phyloP scores from a whole-genome alignment of 2,888 invertebrate species.

The Folsomia manolachei region DNA sequence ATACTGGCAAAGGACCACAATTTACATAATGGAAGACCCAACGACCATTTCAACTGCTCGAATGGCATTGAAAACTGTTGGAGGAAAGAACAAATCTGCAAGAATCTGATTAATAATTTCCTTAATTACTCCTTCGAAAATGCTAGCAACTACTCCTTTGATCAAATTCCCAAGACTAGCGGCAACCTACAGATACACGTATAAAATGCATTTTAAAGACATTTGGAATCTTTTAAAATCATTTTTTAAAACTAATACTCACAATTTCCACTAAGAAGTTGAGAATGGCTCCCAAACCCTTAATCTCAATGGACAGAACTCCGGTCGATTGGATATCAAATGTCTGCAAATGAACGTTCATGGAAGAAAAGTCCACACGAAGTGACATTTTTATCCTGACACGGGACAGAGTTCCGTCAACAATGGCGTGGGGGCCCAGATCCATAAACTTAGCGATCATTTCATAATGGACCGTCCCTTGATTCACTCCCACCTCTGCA shows the following conservation, averaged over 20 bases:
- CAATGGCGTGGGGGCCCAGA: conserved; percentile 1
- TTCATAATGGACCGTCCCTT: conserved; percentile 21
- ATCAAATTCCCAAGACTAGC: conserved; percentile 40
- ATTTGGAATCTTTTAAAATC: neutral
- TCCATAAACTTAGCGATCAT: conserved; percentile 41
- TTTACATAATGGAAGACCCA: neutral
- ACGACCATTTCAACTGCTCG: neutral
- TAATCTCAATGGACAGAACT: conserved; percentile 34
- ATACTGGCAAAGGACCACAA: neutral
- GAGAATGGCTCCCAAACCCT: conserved; percentile 42
- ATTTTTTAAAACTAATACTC: conserved; percentile 4
- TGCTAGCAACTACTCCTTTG: conserved; percentile 38
- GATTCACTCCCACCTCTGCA: conserved; percentile 36
- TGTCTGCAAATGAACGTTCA: conserved; percentile 29
- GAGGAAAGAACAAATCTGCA: conserved; percentile 25
- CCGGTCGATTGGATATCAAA: conserved; percentile 45
- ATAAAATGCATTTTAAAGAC: neutral
- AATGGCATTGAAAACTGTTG: conserved; percentile 10
- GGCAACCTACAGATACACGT: conserved; percentile 24
- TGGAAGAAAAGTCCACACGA: neutral
- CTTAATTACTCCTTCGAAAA: conserved; percentile 41
- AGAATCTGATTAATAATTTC: conserved; percentile 36
- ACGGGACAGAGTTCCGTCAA: neutral
- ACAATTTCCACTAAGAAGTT: conserved; percentile 45
- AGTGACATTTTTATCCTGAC: neutral